Conservation (phyloP, 1,140 invertebrate genomes). For the Matsumurasca onukii region DNA sequence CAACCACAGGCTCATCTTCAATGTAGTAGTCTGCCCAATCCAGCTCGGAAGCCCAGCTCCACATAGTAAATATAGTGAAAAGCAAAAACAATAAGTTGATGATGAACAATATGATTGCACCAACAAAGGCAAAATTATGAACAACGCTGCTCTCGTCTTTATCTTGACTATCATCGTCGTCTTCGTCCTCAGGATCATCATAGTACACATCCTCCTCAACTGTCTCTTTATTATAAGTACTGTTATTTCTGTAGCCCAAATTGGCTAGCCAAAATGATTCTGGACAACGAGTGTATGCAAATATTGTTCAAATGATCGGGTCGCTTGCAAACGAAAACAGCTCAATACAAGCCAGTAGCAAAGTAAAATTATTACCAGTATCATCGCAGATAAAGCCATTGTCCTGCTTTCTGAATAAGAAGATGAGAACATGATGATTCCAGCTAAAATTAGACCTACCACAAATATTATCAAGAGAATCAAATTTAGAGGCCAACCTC, state of each 20-base stretch:
- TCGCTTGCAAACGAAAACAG: slow-evolving; percentile 5
- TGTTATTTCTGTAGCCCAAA: slow-evolving; percentile 9
- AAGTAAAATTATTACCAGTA: not conserved
- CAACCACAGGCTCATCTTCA: not conserved
- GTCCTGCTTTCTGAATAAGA: slow-evolving; percentile 3
- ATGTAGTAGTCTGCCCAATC: slow-evolving; percentile 8
- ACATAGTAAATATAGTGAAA: not conserved
- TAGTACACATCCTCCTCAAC: slow-evolving; percentile 3
- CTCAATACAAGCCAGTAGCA: slow-evolving; percentile 9
- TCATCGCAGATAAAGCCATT: not conserved
- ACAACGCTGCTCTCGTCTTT: too few relatives aligned
- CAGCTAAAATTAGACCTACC: not conserved
- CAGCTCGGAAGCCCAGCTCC: not conserved
- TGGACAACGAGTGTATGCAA: not conserved
- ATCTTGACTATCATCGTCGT: not conserved
- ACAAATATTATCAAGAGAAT: not conserved
- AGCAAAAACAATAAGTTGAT: slow-evolving; percentile 7
- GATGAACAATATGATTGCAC: slow-evolving; percentile 2
- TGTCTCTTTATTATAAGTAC: not conserved
- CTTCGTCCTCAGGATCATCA: not conserved
- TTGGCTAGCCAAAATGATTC: slow-evolving; percentile 7
- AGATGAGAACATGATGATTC: slow-evolving; percentile 7
- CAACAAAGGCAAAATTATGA: not conserved
- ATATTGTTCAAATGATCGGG: not conserved
- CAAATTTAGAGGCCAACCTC: not conserved